These are phyloP conservation scores for Edolisoma coerulescens DNA, from an alignment of 2,113 vertebrate species.

Conservation along the genomic window DNA sequence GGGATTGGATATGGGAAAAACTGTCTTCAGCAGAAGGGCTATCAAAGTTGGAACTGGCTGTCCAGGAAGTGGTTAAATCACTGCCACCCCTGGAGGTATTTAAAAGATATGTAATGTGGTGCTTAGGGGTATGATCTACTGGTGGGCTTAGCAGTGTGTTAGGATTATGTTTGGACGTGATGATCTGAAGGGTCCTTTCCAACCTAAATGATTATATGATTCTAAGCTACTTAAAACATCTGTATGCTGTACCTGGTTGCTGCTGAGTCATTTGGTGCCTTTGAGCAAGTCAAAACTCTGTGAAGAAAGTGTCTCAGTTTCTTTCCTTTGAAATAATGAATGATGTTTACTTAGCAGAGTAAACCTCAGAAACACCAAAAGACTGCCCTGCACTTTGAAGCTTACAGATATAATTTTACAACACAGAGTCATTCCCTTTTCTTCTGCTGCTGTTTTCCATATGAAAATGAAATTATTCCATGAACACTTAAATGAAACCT, in stretches of 20 bases:
- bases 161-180: neutral
- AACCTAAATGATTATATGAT: neutral
- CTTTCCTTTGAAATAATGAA: neutral
- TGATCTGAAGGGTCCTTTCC: neutral
- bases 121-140: neutral
- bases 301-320: neutral
- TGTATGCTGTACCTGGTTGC: neutral
- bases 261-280: neutral
- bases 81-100: neutral
- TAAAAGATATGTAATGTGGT: neutral
- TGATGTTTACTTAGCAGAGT: neutral
- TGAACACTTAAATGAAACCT: neutral
- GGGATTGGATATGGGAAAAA: neutral
- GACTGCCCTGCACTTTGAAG: neutral
- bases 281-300: neutral
- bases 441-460: neutral
- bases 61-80: neutral
- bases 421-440: neutral
- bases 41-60: neutral
- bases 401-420: neutral
- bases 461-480: neutral
- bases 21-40: neutral
- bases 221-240: neutral
- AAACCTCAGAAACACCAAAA: slow-evolving; percentile 11
- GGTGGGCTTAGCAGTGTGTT: neutral